Evolutionary conservation across 2,888 invertebrate species (phyloP).

Genomic region (Cylindroiulus punctatus): DNA sequence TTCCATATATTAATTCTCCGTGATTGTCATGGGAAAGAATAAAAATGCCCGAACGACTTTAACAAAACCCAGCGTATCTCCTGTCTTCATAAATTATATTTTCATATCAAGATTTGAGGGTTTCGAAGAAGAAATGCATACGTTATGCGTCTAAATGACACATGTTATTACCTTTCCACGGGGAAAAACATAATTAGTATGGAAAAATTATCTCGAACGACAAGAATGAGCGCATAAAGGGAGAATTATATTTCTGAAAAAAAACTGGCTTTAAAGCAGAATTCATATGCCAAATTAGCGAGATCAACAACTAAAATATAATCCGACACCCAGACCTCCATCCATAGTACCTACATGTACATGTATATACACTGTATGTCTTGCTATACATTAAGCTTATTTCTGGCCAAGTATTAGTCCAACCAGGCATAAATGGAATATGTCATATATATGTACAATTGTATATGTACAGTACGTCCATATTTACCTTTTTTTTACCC

Average conservation of each 20-base stretch:
- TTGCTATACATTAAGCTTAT: no score
- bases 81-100: slow-evolving; percentile 16
- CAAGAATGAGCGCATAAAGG: background rate
- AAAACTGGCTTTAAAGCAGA: background rate
- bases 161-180: background rate
- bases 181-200: slow-evolving; percentile 35
- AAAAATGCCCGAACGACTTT: background rate
- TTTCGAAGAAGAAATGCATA: background rate
- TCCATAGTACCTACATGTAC: no score
- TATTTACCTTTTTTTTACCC: no score
- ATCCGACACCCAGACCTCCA: no score
- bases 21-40: slow-evolving; percentile 25
- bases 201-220: background rate
- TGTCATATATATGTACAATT: no score
- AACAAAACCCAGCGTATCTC: background rate
- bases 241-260: background rate
- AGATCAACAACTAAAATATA: background rate
- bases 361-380: no score
- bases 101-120: background rate
- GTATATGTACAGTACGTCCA: no score
- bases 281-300: background rate
- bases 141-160: background rate
- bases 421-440: no score
- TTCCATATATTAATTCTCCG: background rate
- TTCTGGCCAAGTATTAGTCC: no score